phyloP scores from a whole-genome alignment of 1,140 invertebrate species.

The Notospermus geniculatus region DNA sequence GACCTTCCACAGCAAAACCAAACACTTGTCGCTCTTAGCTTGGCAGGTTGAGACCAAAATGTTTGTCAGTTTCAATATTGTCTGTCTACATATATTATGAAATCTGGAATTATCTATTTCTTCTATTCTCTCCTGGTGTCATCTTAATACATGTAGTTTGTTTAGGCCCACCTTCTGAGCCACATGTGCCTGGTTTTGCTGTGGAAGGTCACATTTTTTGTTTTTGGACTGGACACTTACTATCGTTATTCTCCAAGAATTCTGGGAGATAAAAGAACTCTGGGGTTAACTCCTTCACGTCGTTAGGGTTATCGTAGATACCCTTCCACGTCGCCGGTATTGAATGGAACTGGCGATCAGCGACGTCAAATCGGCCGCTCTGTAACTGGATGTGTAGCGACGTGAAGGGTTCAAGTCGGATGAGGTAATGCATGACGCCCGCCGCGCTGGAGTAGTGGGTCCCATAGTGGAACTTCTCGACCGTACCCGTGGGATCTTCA shows the following conservation, averaged over 20 bases:
- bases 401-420: slow-evolving; percentile 87
- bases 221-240: slow-evolving; percentile 33
- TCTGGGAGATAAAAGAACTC: slow-evolving; percentile 92
- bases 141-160: too few relatives aligned
- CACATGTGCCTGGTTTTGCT: too few relatives aligned
- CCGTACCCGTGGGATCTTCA: slow-evolving; percentile 62
- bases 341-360: slow-evolving; percentile 91
- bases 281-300: slow-evolving; percentile 93
- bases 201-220: too few relatives aligned
- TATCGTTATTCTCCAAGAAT: slow-evolving; percentile 79
- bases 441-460: slow-evolving; percentile 90
- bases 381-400: slow-evolving; percentile 87
- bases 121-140: too few relatives aligned
- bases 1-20: too few relatives aligned
- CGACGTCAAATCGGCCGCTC: slow-evolving; percentile 86
- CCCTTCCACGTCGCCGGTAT: slow-evolving; percentile 56
- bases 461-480: slow-evolving; percentile 72
- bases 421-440: slow-evolving; percentile 89
- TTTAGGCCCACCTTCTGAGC: too few relatives aligned
- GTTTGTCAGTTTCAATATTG: too few relatives aligned
- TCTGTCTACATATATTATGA: too few relatives aligned
- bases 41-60: too few relatives aligned
- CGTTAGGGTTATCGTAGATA: slow-evolving; percentile 56
- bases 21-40: too few relatives aligned
- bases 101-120: too few relatives aligned